Evolutionary conservation across 2,888 invertebrate genomes (phyloP), one percentile per base, ranked within the genome.

Genomic region (Coecobrya sp.): DNA sequence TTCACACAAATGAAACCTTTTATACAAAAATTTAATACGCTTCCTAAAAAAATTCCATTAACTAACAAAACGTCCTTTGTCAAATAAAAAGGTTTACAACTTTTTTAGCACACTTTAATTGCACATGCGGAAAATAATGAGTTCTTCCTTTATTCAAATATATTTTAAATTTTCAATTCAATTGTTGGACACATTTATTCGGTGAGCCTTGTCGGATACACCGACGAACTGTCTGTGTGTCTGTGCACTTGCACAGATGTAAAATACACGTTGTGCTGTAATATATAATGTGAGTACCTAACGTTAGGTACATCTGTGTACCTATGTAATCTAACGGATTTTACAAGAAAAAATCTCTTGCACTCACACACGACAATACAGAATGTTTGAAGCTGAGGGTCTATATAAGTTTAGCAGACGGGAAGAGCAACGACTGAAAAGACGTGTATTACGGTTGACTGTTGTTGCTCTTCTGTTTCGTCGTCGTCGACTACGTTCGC

Each of bases 401-500:
- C 52, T 81, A 42, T 62, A 42, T 84, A 62, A 36, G n/a, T n/a
- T n/a, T n/a, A n/a, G n/a, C n/a, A n/a, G 45, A 16, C 16, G 70
- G 84, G 89, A 84, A 82, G 89, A 84, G 70, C 89, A 55, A 89
- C 68, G 89, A 84, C 76, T 87, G 55, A 22, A 55, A n/a, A 68
- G 65, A 79, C 59, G 86, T 85, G 62, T 45, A 42, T 81, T 62
- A 76, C 62, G 62, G 42, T 79, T 59, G 90, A 91, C 90, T 79
- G 90, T 91, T 91, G 90, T 86, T 76, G 86, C 85, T 79, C 90
- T 79, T 91, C 90, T 52, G 85, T 81, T 82, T 68, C 68, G 81
- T 89, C 89, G 59, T 91, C 86, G 76, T 91, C 90, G 90, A 86
- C 90, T 91, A 19, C 62, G 79, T 73, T 84, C 89, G 89, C 55